Evolutionary conservation across 2,113 vertebrate genomes (phyloP).

Genomic region (Apeltes quadracus): DNA sequence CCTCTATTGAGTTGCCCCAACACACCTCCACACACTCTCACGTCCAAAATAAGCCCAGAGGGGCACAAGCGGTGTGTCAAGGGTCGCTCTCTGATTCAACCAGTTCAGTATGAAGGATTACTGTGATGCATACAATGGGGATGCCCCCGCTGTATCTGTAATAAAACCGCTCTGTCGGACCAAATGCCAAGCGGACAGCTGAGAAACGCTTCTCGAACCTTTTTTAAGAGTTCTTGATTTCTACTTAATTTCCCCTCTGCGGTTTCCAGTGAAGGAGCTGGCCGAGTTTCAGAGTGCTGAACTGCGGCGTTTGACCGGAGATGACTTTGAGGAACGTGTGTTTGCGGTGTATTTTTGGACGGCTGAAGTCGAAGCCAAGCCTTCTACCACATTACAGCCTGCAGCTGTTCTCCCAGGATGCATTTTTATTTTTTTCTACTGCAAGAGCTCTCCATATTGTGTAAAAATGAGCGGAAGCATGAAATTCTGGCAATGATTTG

Average conservation of each 20-base stretch:
- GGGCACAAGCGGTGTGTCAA: not conserved
- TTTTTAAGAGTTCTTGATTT: not conserved
- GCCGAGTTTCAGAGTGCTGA: slow-evolving; percentile 8
- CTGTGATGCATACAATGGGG: not conserved
- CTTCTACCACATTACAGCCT: not conserved
- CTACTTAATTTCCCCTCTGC: not conserved
- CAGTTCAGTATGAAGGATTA: not conserved
- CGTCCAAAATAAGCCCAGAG: slow-evolving; percentile 20
- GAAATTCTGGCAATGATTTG: not conserved
- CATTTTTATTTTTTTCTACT: not conserved
- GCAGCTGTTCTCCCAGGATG: not conserved
- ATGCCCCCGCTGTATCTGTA: not conserved
- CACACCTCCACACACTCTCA: not conserved
- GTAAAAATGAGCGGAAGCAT: not conserved
- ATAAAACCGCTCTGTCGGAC: slow-evolving; percentile 1
- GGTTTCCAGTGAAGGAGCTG: slow-evolving; percentile 6
- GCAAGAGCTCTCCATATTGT: not conserved
- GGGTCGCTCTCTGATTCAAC: not conserved
- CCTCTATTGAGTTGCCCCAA: not conserved
- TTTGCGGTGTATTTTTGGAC: slow-evolving; percentile 26
- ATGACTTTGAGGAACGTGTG: slow-evolving; percentile 7
- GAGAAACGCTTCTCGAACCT: not conserved
- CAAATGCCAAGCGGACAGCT: not conserved
- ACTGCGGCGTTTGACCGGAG: slow-evolving; percentile 24
- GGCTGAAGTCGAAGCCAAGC: not conserved